Percentiles rank a stretch among this genome's conserved stretches.
These are phyloP conservation scores for Nautilus pompilius DNA, from an alignment of 1,140 invertebrate genomes.

Conservation along the genomic window DNA sequence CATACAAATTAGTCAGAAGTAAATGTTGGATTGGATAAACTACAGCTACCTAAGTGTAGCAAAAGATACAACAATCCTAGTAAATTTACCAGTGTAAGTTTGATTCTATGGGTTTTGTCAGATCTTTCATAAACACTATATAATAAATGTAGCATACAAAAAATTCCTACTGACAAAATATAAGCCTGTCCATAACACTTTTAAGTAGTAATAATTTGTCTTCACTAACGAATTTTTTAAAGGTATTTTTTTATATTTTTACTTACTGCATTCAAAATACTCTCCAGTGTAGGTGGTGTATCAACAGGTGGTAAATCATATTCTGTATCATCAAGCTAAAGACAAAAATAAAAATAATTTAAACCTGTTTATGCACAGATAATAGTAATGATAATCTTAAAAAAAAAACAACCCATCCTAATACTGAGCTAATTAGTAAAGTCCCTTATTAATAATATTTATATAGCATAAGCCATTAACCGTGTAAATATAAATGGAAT, in stretches of 20 bases:
- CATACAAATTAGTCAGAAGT: too few species aligned
- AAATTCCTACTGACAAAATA: not conserved
- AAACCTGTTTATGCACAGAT: too few species aligned
- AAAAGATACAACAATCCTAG: not conserved
- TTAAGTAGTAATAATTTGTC: not conserved
- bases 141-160: not conserved
- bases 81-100: not conserved
- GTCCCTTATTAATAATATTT: too few species aligned
- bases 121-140: not conserved
- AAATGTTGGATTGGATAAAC: too few species aligned
- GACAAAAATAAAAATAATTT: slow-evolving; percentile 19
- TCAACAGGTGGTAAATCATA: slow-evolving; percentile 77
- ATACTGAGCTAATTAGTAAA: too few species aligned
- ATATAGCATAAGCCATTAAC: too few species aligned
- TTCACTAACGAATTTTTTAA: not conserved
- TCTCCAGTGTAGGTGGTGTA: slow-evolving; percentile 77
- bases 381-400: too few species aligned
- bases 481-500: too few species aligned
- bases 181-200: not conserved
- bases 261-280: slow-evolving; percentile 73
- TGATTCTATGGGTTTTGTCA: not conserved
- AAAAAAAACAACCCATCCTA: too few species aligned
- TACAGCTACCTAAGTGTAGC: too few species aligned
- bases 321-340: slow-evolving; percentile 75
- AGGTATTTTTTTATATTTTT: not conserved